Conservation (phyloP, 1,140 invertebrate genomes). For the Hydropsyche tenuis region DNA sequence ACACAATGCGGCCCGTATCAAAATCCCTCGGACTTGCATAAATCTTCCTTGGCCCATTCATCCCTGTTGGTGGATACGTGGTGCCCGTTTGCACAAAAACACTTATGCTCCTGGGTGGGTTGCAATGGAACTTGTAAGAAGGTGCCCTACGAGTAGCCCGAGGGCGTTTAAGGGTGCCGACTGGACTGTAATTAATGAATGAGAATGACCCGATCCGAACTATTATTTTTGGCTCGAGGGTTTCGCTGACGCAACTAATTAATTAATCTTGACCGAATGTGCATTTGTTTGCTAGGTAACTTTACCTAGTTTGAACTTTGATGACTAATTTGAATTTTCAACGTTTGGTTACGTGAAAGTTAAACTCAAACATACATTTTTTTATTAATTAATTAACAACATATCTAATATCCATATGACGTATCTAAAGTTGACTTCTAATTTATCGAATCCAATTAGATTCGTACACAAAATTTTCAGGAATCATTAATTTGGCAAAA, state of each 20-base stretch:
- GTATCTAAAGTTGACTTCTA: too few species aligned
- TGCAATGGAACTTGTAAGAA: constrained; percentile 9
- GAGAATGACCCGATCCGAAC: constrained; percentile 28
- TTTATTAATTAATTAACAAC: too few species aligned
- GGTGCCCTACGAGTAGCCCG: too few species aligned
- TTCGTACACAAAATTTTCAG: too few species aligned
- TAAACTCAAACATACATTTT: too few species aligned
- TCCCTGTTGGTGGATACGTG: background rate
- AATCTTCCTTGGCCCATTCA: constrained; percentile 1
- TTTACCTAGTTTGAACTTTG: too few species aligned
- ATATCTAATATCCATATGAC: too few species aligned
- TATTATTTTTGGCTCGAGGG: constrained; percentile 11
- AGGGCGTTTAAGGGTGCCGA: constrained; percentile 19
- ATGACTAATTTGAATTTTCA: too few species aligned
- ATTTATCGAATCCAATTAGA: too few species aligned
- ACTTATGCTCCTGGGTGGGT: background rate
- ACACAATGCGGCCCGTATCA: constrained; percentile 22
- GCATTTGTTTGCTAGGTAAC: background rate
- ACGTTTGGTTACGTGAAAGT: too few species aligned
- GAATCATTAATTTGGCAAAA: too few species aligned
- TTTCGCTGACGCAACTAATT: constrained; percentile 9
- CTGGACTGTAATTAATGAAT: constrained; percentile 49
- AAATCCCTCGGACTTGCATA: constrained; percentile 23
- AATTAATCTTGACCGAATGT: constrained; percentile 10
- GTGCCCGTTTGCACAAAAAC: background rate